Conservation (phyloP, 2,797 vertebrate species). For the Etheostoma nigrum region DNA sequence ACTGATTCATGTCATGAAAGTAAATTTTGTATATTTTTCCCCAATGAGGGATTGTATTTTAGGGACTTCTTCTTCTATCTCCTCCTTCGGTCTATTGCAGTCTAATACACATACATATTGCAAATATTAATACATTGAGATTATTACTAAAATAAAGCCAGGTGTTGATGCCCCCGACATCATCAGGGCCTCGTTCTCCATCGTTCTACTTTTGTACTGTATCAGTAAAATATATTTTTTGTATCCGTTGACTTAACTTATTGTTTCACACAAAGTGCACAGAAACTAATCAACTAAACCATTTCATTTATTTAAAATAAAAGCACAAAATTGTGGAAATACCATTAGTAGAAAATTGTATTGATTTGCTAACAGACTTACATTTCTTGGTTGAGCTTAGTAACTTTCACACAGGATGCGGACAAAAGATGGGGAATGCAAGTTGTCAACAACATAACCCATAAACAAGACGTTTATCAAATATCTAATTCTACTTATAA, state of each 20-base stretch:
- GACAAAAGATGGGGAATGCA: neutral
- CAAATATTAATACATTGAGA: neutral
- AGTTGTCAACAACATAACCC: slow-evolving; percentile 11
- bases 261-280: neutral
- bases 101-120: neutral
- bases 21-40: neutral
- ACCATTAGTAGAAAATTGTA: neutral
- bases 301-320: slow-evolving; percentile 15
- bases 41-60: neutral
- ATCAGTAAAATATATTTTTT: neutral
- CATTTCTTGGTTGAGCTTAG: neutral
- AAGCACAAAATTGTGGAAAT: slow-evolving; percentile 13
- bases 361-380: slow-evolving; percentile 1
- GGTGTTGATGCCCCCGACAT: no score
- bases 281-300: neutral
- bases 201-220: neutral
- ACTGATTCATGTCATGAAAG: neutral
- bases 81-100: neutral
- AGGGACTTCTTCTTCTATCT: neutral
- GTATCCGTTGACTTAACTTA: neutral
- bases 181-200: neutral
- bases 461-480: slow-evolving; percentile 5
- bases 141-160: neutral
- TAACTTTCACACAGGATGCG: slow-evolving; percentile 12
- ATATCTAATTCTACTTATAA: slow-evolving; percentile 1